Base-by-base conservation (phyloP, 2,888 invertebrate species). In the Sesia bembeciformis region DNA sequence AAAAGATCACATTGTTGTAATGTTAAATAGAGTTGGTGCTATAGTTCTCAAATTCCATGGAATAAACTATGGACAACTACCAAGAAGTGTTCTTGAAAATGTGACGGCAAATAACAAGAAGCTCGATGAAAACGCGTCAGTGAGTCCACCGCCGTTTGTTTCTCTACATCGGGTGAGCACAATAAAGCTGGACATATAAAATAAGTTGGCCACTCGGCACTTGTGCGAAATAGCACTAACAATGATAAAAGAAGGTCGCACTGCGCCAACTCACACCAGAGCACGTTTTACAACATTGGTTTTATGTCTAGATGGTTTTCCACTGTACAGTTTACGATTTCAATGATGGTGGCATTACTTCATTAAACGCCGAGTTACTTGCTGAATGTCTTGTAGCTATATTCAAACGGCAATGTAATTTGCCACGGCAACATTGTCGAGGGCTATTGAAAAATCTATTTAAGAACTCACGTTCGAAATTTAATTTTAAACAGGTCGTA, bases 261-360 rank as follows among this genome's bases (percentile, higher is more conserved):
- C 40, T 58, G 58, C 58, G 52, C 40, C 53, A 52, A 5, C 54
- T 51, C 43, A 53, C 53, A 49, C 50, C 43, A 53, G 42, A 49
- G 46, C 51, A 51, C 57, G 53, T 51, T 61, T 59, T 64, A 63
- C 58, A 55, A 54, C 63, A 52, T 57, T 54, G 58, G 41, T 59
- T 63, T 65, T 65, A 63, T 57, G 57, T 58, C 57, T 51, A 40
- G 42, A 50, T 53, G 54, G 54, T 40, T 46, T 40, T 46, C 46
- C 52, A 8, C 57, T 55, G 60, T 56, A 57, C 59, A 54, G 54
- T 65, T 66, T 65, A 67, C 64, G 62, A 62, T 57, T 60, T 51
- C 60, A 61, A 67, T 63, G 58, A 64, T 60, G 63, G 63, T 56
- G 53, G 60, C 56, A 63, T 66, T 64, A 62, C 66, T 66, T 65